Base-by-base conservation (phyloP, 2,797 vertebrate genomes). In the Chelon labrosus region DNA sequence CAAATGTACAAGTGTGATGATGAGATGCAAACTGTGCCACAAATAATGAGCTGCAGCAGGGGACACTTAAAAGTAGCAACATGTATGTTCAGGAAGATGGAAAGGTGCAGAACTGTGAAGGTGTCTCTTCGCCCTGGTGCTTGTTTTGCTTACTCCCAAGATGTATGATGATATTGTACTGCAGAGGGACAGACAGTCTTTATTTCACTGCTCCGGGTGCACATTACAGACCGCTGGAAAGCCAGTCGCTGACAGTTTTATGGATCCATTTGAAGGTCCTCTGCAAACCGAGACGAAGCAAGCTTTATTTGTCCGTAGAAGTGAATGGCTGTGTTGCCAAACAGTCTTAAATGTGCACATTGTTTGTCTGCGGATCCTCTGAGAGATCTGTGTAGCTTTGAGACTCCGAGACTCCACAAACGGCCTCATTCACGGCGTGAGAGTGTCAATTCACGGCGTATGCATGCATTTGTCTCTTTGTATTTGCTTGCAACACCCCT, bases 241-340 rank as follows among this genome's bases (percentile, higher is more conserved):
- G 80, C 65, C 76, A 67, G 53, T 27, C 20, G 38, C 82, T 85
- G 82, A 76, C 80, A 83, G 71, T 14, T 83, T 83, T 86, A 89
- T 84, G 84, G 90, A 89, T 91, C 79, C 70, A 50, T 74, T 71
- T 53, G 70, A 79, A 60, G 85, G 79, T 81, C 89, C 83, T 76
- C 84, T 68, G 83, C 60, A 80, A 73, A 82, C 83, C 50, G 10
- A 70, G 70, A 63, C 7, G 10, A 89, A 82, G 59, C 35, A 1
- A 70, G 71, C 46, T 85, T 84, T 83, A 75, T 84, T 84, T 80
- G 65, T 52, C 62, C 52, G 17, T 46, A 41, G 58, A 67, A 70
- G 65, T 60, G 68, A 75, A 80, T 20, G 79, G 39, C 58, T 47
- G 58, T 51, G 76, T 83, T 81, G 75, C 73, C 71, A 70, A 84